These are phyloP conservation scores for Vidua chalybeata DNA, from an alignment of 2,113 vertebrate genomes.

Conservation along the genomic window DNA sequence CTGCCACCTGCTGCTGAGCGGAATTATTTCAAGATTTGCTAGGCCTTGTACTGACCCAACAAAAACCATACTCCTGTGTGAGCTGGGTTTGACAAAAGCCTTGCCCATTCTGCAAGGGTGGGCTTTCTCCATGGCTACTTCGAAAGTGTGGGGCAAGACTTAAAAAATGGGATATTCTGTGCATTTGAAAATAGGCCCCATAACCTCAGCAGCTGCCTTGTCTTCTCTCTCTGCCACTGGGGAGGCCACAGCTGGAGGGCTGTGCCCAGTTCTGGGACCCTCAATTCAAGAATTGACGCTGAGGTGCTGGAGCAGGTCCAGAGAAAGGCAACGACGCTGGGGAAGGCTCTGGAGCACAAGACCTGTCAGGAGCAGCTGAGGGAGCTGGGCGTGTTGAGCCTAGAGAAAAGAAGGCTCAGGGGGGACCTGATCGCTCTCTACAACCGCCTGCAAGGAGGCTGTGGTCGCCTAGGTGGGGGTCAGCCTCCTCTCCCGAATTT, in stretches of 20 bases:
- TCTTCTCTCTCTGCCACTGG: not conserved
- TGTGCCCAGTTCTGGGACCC: no score
- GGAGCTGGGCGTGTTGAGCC: not conserved
- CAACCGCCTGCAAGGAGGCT: not conserved
- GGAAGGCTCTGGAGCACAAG: not conserved
- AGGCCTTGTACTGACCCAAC: not conserved
- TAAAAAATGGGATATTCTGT: not conserved
- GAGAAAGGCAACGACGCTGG: fast-evolving
- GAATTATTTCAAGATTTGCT: not conserved
- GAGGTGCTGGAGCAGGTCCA: not conserved
- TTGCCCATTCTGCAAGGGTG: not conserved
- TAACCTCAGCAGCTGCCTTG: not conserved
- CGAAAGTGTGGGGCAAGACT: not conserved
- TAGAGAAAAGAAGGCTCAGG: not conserved
- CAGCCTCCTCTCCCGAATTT: not conserved
- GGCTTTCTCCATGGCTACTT: not conserved
- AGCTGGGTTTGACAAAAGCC: not conserved
- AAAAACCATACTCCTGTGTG: fast-evolving
- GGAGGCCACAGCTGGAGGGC: not conserved
- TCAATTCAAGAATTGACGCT: not conserved
- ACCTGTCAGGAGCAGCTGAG: not conserved
- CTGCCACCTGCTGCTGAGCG: slow-evolving; percentile 62
- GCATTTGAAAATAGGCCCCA: not conserved
- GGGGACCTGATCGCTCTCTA: fast-evolving
- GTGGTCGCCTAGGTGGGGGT: not conserved